Base-by-base conservation (phyloP, 1,140 invertebrate species). In the Pogonomyrmex barbatus region DNA sequence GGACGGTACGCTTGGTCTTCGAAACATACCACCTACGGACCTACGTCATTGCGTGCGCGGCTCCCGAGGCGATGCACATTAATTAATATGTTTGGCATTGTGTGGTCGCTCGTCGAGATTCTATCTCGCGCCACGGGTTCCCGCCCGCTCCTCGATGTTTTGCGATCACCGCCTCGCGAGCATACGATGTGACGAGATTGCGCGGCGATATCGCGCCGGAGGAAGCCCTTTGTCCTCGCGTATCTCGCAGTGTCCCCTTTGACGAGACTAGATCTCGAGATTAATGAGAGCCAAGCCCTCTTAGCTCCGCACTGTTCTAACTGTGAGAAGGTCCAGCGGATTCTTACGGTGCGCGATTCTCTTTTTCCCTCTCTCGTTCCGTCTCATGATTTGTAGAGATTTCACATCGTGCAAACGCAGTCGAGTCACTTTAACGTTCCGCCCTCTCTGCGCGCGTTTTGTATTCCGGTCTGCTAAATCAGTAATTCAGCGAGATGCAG, bases 21-120 rank as follows among this genome's bases (percentile, higher is more conserved):
- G 24, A 60, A 75, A 60, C 36, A 54, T 78, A 85, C 79, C 56
- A 39, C 60, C n/a, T 4, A 62, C 50, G 58, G 82, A 17, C 75
- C 10, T 62, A 76, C 76, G 73, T 47, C 68, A 54, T 68, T 88
- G 79, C 52, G 33, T 24, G 24, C 52, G 56, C 56, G 50, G 10
- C 65, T 77, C 76, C 81, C 36, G 39, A 68, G 76, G 65, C 89
- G 82, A 67, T 78, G 85, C 70, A 85, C 88, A 91, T 92, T 90
- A 92, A 92, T 92, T 92, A 92, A 91, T 92, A 92, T 83, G 90
- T 92, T 89, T 83, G 81, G 77, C 70, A 88, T 91, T 92, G 87
- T 89, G 87, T 60, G 83, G 75, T 68, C 60, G 83, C 39, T 91
- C 85, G 84, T 88, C 85, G 77, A 86, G 89, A 91, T 92, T 2